These are phyloP conservation scores for Tenodera sinensis DNA, from an alignment of 2,888 invertebrate genomes.

Conservation along the genomic window DNA sequence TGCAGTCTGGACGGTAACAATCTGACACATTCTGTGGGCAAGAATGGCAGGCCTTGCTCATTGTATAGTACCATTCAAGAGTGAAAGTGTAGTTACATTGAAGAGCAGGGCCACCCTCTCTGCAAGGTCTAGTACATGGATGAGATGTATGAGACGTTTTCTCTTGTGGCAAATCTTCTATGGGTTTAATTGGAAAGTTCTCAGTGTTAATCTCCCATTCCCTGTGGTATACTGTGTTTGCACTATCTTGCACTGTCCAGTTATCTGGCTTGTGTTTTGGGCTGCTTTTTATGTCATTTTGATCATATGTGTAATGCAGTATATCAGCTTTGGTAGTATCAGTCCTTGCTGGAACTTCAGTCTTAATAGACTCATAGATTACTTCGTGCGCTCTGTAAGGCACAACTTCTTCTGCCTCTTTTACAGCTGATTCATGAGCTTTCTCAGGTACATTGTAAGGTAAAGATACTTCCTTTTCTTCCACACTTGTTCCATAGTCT, in stretches of 20 bases:
- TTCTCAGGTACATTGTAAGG: neutral
- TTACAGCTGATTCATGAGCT: neutral
- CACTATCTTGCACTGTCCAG: neutral
- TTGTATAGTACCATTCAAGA: conserved; percentile 79
- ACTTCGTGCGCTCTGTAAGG: neutral
- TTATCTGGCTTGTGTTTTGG: neutral
- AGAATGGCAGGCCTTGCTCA: conserved; percentile 83
- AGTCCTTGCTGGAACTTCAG: neutral
- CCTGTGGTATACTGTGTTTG: neutral
- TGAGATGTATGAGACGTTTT: conserved; percentile 37
- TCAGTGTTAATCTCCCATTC: neutral
- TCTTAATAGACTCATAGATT: neutral
- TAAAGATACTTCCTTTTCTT: neutral
- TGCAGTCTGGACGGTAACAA: conserved; percentile 74
- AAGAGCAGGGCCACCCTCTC: conserved; percentile 56
- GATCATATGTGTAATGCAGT: neutral
- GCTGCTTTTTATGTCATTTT: neutral
- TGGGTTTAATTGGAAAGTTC: neutral
- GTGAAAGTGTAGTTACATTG: conserved; percentile 68
- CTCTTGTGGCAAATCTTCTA: neutral
- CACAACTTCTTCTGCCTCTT: neutral
- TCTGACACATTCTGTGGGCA: conserved; percentile 74
- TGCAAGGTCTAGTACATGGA: conserved; percentile 66
- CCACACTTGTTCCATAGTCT: neutral
- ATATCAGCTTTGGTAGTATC: neutral